Evolutionary conservation across 2,797 vertebrate species (phyloP).

Genomic region (Macroramphosus scolopax): DNA sequence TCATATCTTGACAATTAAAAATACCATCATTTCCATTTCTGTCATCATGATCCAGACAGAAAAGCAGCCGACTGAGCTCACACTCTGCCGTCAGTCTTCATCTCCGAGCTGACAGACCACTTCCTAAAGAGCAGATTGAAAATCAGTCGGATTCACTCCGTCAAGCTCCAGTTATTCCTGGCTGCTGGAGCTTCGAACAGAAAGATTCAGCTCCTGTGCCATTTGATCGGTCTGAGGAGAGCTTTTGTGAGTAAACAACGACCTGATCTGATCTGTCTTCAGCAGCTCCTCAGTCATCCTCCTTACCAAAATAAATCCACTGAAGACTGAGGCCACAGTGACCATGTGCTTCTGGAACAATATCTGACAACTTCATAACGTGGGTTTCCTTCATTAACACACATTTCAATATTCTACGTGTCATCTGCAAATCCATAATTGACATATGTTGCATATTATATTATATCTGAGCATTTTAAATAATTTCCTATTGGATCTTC

Average conservation of each 20-base stretch:
- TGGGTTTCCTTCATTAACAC: no score
- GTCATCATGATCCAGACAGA: conserved; percentile 46
- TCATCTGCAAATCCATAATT: no score
- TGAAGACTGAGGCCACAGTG: neutral
- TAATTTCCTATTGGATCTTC: no score
- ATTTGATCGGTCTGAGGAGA: conserved; percentile 16
- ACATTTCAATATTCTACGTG: no score
- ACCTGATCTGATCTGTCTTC: neutral
- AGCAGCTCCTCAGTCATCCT: conserved; percentile 18
- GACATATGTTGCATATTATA: no score
- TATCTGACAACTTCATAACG: no score
- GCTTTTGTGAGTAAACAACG: conserved; percentile 25
- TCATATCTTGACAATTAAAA: conserved; percentile 33
- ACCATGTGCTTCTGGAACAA: no score
- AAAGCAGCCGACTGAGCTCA: conserved; percentile 38
- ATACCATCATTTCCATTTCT: conserved; percentile 47
- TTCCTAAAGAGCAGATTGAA: conserved; percentile 55
- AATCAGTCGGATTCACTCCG: conserved; percentile 45
- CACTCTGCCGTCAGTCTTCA: conserved; percentile 49
- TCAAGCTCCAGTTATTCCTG: conserved; percentile 46
- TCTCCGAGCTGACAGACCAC: conserved; percentile 30
- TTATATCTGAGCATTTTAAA: no score
- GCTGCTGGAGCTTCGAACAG: conserved; percentile 26
- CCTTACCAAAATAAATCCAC: conserved; percentile 10
- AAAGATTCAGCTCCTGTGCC: conserved; percentile 20